Evolutionary conservation across 2,888 invertebrate species (phyloP), one percentile per base, ranked within the genome.

Genomic region (Heterodera filipjevi): DNA sequence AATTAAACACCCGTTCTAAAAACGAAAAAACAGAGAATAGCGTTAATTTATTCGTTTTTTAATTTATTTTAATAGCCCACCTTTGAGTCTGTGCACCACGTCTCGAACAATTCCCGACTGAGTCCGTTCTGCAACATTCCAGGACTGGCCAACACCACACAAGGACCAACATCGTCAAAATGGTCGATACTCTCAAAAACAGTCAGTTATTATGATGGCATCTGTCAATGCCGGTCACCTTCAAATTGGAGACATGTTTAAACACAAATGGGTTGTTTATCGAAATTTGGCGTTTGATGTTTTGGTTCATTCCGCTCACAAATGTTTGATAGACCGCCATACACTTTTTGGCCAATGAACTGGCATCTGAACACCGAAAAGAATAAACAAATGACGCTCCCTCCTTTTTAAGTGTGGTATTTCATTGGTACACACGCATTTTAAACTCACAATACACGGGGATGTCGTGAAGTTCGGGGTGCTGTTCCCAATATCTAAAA

Each of bases 251-350:
- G 80, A 99, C 98, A 90, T 99, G 98, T 82, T 95, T 93, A 91
- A 99, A 99, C 2, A 98, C 95, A 91, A 99, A 99, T 0, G 99
- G 99, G 91, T 99, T 99, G 90, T 95, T 96, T 82, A 97, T 94
- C 1, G 96, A 95, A 89, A 99, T 98, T 91, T 98, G 98, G 1
- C 96, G 91, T 22, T 94, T 93, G 84, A 99, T 99, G 89, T 94
- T 93, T 87, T 98, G 96, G 90, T 99, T 99, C 99, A 99, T 99
- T 0, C 98, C 97, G 91, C 97, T 97, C 3, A 99, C 94, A 90
- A 97, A 99, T 0, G 99, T 99, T 91, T 99, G 99, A 91, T 99
- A 99, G 0, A 99, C 99, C 78, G 96, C 95, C 98, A 99, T 99
- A 89, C 99, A 99, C 90, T 99, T 99, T 91, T 99, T 99, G 71